Percentiles rank a stretch among this genome's conserved stretches.
phyloP scores from a whole-genome alignment of 2,888 invertebrate species.

The Acrocyrtus sp. region DNA sequence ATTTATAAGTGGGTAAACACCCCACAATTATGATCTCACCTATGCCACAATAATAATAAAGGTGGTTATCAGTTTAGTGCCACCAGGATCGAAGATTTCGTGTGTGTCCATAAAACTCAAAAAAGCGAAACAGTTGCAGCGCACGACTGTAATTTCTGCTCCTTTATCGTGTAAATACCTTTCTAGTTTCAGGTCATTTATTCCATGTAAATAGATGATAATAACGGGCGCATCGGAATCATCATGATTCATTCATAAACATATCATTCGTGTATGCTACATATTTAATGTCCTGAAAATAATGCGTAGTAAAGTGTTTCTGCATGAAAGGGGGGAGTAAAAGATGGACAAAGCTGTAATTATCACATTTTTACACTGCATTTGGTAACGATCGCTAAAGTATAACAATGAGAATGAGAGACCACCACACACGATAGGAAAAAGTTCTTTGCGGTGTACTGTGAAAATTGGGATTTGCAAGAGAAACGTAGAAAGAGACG shows the following conservation, averaged over 20 bases:
- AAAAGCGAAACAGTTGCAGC: too few species aligned
- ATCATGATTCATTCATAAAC: too few species aligned
- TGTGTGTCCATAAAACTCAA: conserved; percentile 33
- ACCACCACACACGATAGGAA: too few species aligned
- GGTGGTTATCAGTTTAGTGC: conserved; percentile 17
- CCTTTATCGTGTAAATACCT: too few species aligned
- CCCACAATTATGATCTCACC: too few species aligned
- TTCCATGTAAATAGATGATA: conserved; percentile 17
- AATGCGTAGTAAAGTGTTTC: conserved; percentile 9
- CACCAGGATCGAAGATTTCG: conserved; percentile 36
- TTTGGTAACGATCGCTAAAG: too few species aligned
- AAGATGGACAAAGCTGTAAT: conserved; percentile 12
- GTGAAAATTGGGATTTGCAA: too few species aligned
- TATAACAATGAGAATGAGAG: too few species aligned
- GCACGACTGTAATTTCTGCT: too few species aligned
- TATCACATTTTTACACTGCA: conserved; percentile 27
- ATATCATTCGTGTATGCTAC: too few species aligned
- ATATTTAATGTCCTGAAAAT: conserved; percentile 19
- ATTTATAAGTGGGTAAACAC: too few species aligned
- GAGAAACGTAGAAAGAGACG: too few species aligned
- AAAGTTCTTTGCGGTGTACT: neutral
- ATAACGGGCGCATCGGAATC: conserved; percentile 1
- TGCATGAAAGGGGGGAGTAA: neutral
- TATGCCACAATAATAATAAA: neutral
- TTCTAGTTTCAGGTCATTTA: conserved; percentile 24